phyloP scores from a whole-genome alignment of 2,888 invertebrate genomes.

The Scaptomyza caliginosa region DNA sequence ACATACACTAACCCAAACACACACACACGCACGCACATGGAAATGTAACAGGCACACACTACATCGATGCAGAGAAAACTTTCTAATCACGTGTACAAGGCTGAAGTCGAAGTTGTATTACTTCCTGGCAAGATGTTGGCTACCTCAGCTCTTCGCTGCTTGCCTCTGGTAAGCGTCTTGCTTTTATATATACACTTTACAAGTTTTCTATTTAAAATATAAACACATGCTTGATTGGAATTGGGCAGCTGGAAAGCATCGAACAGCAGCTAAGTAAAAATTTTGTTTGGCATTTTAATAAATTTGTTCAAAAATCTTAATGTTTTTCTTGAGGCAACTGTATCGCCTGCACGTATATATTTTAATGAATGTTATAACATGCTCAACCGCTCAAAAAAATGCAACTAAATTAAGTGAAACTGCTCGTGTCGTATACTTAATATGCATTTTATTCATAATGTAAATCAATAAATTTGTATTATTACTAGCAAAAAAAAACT shows the following conservation, averaged over 20 bases:
- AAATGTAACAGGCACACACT: slow-evolving; percentile 26
- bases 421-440: slow-evolving; percentile 3
- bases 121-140: slow-evolving; percentile 62
- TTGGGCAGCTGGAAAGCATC: slow-evolving; percentile 41
- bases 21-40: slow-evolving; percentile 15
- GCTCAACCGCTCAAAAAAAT: too few species aligned
- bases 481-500: too few species aligned
- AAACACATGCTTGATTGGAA: slow-evolving; percentile 79
- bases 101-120: slow-evolving; percentile 70
- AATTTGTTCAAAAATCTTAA: slow-evolving; percentile 36
- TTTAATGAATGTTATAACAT: slow-evolving; percentile 63
- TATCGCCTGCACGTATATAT: slow-evolving; percentile 27
- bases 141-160: neutral
- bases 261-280: slow-evolving; percentile 17
- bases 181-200: slow-evolving; percentile 41
- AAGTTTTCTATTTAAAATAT: slow-evolving; percentile 79
- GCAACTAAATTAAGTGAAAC: slow-evolving; percentile 2
- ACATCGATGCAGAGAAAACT: slow-evolving; percentile 63
- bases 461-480: neutral
- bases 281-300: slow-evolving; percentile 41
- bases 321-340: slow-evolving; percentile 35
- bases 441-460: neutral
- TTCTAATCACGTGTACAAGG: slow-evolving; percentile 78
- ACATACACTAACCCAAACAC: slow-evolving; percentile 44
- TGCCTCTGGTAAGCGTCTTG: slow-evolving; percentile 29